A percentile compares a stretch with the other conserved stretches of the same genome.
Evolutionary conservation across 2,888 invertebrate genomes (phyloP).

Genomic region (Platypus cylindrus): DNA sequence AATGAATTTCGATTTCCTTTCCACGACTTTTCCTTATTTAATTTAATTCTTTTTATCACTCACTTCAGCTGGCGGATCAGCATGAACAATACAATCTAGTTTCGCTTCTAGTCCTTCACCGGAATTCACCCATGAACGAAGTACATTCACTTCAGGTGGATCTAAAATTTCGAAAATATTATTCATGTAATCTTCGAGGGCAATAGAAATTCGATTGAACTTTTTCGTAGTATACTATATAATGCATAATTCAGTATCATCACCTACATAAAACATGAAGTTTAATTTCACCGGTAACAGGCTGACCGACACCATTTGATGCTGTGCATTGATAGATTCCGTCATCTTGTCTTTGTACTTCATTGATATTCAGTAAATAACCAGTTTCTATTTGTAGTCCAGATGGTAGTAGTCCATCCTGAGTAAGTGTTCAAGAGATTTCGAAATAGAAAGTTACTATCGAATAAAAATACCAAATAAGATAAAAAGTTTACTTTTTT

Average conservation of each 20-base stretch:
- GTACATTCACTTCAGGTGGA: slow-evolving; percentile 50
- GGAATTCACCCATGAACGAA: slow-evolving; percentile 49
- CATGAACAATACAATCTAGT: slow-evolving; percentile 48
- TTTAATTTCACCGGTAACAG: slow-evolving; percentile 33
- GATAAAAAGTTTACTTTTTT: slow-evolving; percentile 29
- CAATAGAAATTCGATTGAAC: too few relatives aligned
- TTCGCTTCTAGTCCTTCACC: slow-evolving; percentile 50
- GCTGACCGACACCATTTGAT: slow-evolving; percentile 37
- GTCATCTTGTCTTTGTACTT: slow-evolving; percentile 34
- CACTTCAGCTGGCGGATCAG: slow-evolving; percentile 40
- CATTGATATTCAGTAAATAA: slow-evolving; percentile 31
- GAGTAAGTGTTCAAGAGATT: slow-evolving; percentile 6
- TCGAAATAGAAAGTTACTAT: neutral
- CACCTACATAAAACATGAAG: slow-evolving; percentile 35
- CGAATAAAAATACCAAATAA: slow-evolving; percentile 1
- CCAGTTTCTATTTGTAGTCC: slow-evolving; percentile 35
- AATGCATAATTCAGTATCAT: too few relatives aligned
- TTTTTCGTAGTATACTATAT: too few relatives aligned
- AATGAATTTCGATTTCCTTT: slow-evolving; percentile 1
- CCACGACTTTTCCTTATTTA: neutral
- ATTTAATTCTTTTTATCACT: slow-evolving; percentile 5
- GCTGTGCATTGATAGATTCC: slow-evolving; percentile 41
- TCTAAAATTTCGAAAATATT: slow-evolving; percentile 29
- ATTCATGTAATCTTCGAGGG: too few relatives aligned
- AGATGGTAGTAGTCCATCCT: slow-evolving; percentile 34